Percentiles rank a stretch among this genome's conserved stretches.
Conservation (phyloP, 2,797 vertebrate genomes). For the Acipenser ruthenus region DNA sequence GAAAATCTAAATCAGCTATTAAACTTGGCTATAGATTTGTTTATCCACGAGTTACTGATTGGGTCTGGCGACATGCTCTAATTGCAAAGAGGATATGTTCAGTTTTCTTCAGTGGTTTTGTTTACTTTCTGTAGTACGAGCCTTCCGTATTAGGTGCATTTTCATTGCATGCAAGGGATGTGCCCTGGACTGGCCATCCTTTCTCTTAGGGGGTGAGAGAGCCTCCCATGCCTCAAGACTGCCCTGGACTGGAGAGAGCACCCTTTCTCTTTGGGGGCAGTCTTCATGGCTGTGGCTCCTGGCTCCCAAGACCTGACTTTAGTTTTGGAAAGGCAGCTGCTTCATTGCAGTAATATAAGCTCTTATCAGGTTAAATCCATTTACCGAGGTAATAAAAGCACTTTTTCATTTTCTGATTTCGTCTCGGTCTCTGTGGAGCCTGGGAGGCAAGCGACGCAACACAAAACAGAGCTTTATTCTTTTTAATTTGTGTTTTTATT, state of each 20-base stretch:
- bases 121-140: neutral
- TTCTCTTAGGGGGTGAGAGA: slow-evolving; percentile 7
- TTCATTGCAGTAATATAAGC: slow-evolving; percentile 28
- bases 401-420: slow-evolving; percentile 30
- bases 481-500: too few species aligned
- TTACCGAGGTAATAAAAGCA: slow-evolving; percentile 35
- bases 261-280: slow-evolving; percentile 19
- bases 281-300: too few species aligned
- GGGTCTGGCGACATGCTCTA: neutral
- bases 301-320: too few species aligned
- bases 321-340: slow-evolving; percentile 30
- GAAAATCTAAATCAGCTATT: slow-evolving; percentile 4
- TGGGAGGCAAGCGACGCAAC: too few species aligned
- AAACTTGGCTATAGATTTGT: neutral
- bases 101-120: neutral
- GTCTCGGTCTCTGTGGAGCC: slow-evolving; percentile 4
- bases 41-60: neutral
- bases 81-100: neutral
- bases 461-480: too few species aligned
- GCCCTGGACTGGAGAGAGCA: neutral
- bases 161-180: neutral
- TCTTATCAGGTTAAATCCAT: slow-evolving; percentile 27
- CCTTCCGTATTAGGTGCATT: neutral
- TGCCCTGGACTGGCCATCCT: neutral
- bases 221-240: neutral